Percentiles rank a stretch among this genome's conserved stretches.
These are phyloP conservation scores for Bombus vancouverensis DNA, from an alignment of 1,140 invertebrate genomes.

Conservation along the genomic window DNA sequence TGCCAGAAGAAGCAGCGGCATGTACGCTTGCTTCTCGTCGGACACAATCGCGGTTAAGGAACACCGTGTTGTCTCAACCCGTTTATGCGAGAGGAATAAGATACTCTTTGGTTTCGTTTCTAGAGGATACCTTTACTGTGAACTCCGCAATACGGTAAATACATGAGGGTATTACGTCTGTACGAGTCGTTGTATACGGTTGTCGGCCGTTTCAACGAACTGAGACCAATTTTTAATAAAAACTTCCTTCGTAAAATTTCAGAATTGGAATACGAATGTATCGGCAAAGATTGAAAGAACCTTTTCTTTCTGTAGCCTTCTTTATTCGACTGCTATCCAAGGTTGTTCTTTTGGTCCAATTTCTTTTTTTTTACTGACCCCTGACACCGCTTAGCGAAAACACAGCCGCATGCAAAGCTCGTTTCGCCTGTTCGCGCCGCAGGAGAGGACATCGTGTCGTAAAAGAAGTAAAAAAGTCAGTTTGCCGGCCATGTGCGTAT, in stretches of 20 bases:
- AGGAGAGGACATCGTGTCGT: constrained; percentile 54
- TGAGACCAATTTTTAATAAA: neutral
- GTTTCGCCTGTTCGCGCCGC: constrained; percentile 62
- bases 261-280: too few species aligned
- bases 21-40: constrained; percentile 52
- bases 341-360: constrained; percentile 18
- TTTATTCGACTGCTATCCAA: neutral
- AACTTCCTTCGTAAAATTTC: too few species aligned
- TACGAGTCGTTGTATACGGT: neutral
- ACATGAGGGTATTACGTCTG: neutral
- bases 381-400: constrained; percentile 54
- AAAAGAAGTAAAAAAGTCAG: constrained; percentile 55
- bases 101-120: constrained; percentile 63
- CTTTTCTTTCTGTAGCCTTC: too few species aligned
- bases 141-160: constrained; percentile 33
- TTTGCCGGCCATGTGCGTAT: constrained; percentile 69
- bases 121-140: constrained; percentile 53
- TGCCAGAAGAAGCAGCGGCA: constrained; percentile 58
- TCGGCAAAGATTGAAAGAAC: too few species aligned
- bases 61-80: constrained; percentile 57
- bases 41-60: constrained; percentile 65
- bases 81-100: constrained; percentile 55
- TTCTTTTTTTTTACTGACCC: constrained; percentile 48
- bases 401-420: constrained; percentile 63
- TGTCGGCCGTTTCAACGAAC: neutral